A percentile compares a stretch with the other conserved stretches of the same genome.
phyloP scores from a whole-genome alignment of 2,888 invertebrate genomes.

The Gisinianus flammeolus region DNA sequence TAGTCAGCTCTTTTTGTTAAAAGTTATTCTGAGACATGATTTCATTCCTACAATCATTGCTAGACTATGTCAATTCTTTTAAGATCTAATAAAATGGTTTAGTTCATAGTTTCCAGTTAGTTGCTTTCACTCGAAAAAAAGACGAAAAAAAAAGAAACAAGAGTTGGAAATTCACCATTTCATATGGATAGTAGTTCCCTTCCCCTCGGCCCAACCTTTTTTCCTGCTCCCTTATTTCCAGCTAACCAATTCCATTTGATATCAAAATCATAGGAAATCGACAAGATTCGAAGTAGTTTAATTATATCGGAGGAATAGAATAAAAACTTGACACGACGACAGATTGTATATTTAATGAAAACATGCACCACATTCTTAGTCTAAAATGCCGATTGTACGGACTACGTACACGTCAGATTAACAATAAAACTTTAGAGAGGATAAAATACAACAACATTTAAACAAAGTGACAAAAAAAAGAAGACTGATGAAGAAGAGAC shows the following conservation, averaged over 20 bases:
- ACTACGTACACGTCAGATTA: no score
- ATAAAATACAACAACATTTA: background rate
- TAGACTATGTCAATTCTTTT: background rate
- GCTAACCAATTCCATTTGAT: slow-evolving; percentile 53
- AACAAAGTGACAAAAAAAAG: slow-evolving; percentile 6
- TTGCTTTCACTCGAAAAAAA: slow-evolving; percentile 29
- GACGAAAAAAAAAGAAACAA: slow-evolving; percentile 44
- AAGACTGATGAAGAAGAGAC: slow-evolving; percentile 21
- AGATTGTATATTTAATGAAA: background rate
- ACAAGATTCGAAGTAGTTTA: background rate
- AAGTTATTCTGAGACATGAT: no score
- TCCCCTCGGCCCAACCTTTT: slow-evolving; percentile 59
- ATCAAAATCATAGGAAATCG: background rate
- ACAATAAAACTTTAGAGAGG: background rate
- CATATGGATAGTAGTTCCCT: slow-evolving; percentile 58
- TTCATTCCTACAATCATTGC: background rate
- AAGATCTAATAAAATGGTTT: background rate
- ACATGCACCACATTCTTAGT: background rate
- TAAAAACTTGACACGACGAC: background rate
- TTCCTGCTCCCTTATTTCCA: slow-evolving; percentile 62
- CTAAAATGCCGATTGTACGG: background rate
- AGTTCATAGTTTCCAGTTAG: background rate
- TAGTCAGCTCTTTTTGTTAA: no score
- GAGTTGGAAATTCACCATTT: slow-evolving; percentile 59
- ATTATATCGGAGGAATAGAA: background rate